These are phyloP conservation scores for Sitta europaea DNA, from an alignment of 2,113 vertebrate species.

Conservation along the genomic window DNA sequence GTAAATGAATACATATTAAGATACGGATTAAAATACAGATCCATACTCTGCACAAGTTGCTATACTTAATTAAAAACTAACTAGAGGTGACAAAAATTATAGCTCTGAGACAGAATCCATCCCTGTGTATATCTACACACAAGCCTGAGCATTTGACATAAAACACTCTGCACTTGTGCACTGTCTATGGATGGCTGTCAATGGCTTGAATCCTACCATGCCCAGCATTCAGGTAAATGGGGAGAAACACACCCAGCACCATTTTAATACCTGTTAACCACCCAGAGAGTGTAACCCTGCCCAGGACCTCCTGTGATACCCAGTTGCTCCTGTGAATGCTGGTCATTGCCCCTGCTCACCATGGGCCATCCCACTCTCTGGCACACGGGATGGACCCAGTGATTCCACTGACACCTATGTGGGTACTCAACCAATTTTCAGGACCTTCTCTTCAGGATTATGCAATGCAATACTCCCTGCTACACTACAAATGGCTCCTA, in stretches of 20 bases:
- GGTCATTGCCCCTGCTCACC: background rate
- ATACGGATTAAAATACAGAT: background rate
- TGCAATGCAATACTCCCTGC: background rate
- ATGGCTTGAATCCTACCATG: background rate
- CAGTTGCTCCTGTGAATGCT: background rate
- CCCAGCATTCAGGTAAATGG: background rate
- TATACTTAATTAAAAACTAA: background rate
- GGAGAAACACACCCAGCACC: background rate
- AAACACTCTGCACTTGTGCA: background rate
- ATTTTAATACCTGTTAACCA: background rate
- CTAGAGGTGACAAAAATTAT: background rate
- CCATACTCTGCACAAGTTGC: background rate
- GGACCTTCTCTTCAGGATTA: background rate
- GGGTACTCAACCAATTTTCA: background rate
- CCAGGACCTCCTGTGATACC: background rate
- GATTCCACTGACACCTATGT: fast-evolving
- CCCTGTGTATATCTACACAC: background rate
- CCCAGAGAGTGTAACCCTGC: background rate
- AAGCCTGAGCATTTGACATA: background rate
- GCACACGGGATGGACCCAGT: background rate
- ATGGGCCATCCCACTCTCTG: background rate
- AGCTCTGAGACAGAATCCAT: background rate
- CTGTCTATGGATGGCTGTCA: background rate
- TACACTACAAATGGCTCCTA: background rate
- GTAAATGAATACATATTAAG: background rate